These are phyloP conservation scores for Trissonchulus sp. DNA, from an alignment of 2,888 invertebrate genomes.

Conservation along the genomic window DNA sequence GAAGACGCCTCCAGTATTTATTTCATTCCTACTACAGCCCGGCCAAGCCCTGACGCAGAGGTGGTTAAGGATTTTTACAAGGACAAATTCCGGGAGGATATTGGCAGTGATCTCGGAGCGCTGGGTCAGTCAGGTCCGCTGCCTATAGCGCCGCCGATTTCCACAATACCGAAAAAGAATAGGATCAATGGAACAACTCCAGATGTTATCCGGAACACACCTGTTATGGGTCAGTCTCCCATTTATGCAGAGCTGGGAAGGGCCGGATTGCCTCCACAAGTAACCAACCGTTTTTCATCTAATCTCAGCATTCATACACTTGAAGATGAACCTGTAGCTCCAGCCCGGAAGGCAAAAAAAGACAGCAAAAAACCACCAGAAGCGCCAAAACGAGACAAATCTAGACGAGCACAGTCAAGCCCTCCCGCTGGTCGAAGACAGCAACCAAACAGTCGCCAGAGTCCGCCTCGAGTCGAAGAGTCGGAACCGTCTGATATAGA, in stretches of 20 bases:
- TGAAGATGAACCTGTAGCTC: neutral
- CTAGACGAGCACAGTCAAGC: neutral
- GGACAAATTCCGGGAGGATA: conserved; percentile 29
- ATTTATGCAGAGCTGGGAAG: neutral
- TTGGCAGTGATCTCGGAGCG: too few relatives aligned
- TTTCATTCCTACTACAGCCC: conserved; percentile 40
- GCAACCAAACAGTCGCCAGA: neutral
- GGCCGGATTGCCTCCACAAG: neutral
- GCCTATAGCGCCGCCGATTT: neutral
- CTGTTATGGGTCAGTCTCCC: neutral
- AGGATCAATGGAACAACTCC: neutral
- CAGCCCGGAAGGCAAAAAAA: neutral
- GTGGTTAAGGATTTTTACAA: conserved; percentile 23
- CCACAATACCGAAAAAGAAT: neutral
- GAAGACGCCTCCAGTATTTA: conserved; percentile 44
- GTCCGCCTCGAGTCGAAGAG: neutral
- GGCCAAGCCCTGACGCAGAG: neutral
- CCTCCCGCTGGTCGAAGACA: neutral
- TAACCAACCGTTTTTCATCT: neutral
- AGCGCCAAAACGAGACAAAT: neutral
- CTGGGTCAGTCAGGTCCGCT: too few relatives aligned
- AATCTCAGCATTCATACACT: neutral
- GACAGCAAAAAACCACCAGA: neutral
- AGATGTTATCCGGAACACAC: neutral
- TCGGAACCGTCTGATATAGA: neutral